Base-by-base conservation (phyloP, 2,797 vertebrate species). In the Bradypodion pumilum region DNA sequence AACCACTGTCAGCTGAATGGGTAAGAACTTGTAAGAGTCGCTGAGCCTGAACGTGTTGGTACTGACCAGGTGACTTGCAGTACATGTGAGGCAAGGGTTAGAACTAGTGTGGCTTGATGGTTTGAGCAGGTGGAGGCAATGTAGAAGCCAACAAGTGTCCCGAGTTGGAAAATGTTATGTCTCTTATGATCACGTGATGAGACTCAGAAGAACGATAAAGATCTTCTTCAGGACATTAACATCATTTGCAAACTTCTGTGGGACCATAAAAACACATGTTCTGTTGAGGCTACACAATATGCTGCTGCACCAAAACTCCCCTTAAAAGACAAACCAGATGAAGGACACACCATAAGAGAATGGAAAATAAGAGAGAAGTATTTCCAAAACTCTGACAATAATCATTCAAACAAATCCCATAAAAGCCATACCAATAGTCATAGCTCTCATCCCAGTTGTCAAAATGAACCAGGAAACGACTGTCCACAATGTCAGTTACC, bases 381-480 rank as follows among this genome's bases (percentile, higher is more conserved):
- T 52, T 72, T 65, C 7, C 35, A 76, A 40, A 75, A 25, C 46
- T 65, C 29, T 10, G n/a, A 27, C n/a, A 32, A 29, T 37, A 65
- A 59, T 59, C 9, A 85, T 68, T 52, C 15, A 78, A 90, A 84
- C 56, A 66, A 0, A 56, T 6, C 5, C 2, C 69, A 88, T 56
- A 87, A 88, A 82, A 83, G 15, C 7, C 73, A 92, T 95, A 98
- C 98, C 98, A 99, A 94, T 99, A 99, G 95, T 99, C 98, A 1
- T 99, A 99, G 27, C 97, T 98, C 95, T 99, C 98, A 65, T 99
- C 98, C 98, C 98, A 99, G 96, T 98, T 98, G 95, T 99, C 98
- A 90, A 99, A 99, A 94, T 99, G 98, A 90, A 99, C 98, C 87
- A 98, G 96, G 92, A 99, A 97, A 80, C 95, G 96, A 92, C 97